Base-by-base conservation (phyloP, 2,797 vertebrate species). In the Heterohyrax brucei region DNA sequence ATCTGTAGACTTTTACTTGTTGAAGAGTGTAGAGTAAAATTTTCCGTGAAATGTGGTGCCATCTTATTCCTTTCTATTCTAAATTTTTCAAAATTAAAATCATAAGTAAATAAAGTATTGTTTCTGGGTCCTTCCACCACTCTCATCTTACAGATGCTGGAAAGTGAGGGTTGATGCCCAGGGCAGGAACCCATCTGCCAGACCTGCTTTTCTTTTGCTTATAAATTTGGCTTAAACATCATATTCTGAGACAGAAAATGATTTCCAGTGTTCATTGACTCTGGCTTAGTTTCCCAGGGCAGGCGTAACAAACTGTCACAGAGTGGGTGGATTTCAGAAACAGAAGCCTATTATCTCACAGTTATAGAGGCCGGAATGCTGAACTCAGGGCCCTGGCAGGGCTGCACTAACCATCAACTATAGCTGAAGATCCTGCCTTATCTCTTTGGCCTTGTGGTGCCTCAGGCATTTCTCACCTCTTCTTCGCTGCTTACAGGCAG, bases 31-130 rank as follows among this genome's bases (percentile, higher is more conserved):
- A 3, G 13, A 53, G 56, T 53, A 91, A 24, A 93, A 50, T 10
- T 76, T 86, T 82, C 33, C 81, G 73, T 61, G 59, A 96, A 22
- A n/a, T 6, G 1, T 12, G 46, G 13, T 21, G 0, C 13, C 87
- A 90, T 70, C 94, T 87, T 75, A 22, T 53, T 66, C 48, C 68
- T 84, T 87, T 93, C 72, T 68, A 10, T 50, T 39, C 86, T 14
- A 21, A 10, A 12, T 46, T 79, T 85, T 75, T 62, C 62, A 68
- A 70, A 81, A 70, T 92, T 80, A 82, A 88, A 92, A 79, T 66
- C n/a, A 8, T 59, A 72, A 70, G 50, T 75, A 94, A 90, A 80
- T 48, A 84, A 78, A 84, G 18, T 44, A 30, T 26, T 7, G n/a
- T 21, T 46, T 94, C 64, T 18, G 53, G 5, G 16, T 77, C 84